These are phyloP conservation scores for Pluvianellus socialis DNA, from an alignment of 2,113 vertebrate genomes.

Conservation along the genomic window DNA sequence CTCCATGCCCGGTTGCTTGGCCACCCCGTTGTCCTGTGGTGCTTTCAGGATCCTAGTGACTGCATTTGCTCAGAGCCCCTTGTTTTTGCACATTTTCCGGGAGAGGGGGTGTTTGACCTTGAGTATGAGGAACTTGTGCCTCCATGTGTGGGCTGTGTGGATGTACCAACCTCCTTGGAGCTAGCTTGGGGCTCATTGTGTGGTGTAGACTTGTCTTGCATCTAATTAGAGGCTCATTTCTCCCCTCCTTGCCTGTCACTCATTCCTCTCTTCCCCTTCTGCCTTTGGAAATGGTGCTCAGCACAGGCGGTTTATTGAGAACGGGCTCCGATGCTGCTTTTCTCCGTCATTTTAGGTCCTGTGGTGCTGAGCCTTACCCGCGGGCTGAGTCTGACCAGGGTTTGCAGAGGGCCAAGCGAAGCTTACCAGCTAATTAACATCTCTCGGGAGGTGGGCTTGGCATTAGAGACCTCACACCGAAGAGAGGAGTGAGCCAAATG, in stretches of 20 bases:
- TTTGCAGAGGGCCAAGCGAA: background rate
- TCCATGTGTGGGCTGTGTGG: background rate
- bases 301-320: background rate
- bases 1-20: accelerated
- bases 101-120: background rate
- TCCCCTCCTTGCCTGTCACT: background rate
- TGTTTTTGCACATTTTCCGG: background rate
- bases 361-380: background rate
- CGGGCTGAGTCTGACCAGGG: background rate
- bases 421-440: background rate
- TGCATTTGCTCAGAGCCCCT: background rate
- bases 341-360: background rate
- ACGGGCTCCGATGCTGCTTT: background rate
- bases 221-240: slow-evolving; percentile 12
- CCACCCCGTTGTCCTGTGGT: background rate
- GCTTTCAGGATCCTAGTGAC: background rate
- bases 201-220: background rate
- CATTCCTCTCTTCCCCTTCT: background rate
- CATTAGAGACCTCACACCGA: accelerated
- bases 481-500: background rate
- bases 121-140: background rate
- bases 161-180: background rate
- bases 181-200: slow-evolving; percentile 13
- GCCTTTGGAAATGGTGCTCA: background rate
- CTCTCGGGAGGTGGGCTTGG: background rate